Base-by-base conservation (phyloP, 2,888 invertebrate genomes). In the Hyposoter dolosus region DNA sequence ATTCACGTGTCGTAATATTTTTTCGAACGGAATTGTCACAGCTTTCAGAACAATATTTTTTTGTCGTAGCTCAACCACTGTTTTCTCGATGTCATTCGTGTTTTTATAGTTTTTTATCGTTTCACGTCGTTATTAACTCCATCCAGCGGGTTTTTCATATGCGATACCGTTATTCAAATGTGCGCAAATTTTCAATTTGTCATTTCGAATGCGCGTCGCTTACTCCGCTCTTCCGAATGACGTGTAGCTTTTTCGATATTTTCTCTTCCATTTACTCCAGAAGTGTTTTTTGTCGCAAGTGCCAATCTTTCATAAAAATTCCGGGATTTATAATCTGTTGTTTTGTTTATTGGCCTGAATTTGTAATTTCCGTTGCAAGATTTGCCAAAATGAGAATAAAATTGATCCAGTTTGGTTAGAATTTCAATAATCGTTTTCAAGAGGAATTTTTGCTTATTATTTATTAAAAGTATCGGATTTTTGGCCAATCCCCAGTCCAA, bases 1-100 rank as follows among this genome's bases (percentile, higher is more conserved):
- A 50, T 63, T 35, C 15, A 66, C 28, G 6, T n/a, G 28, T n/a
- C 69, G n/a, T 69, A 28, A n/a, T 77, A 63, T 35, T 23, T 15
- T 60, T 74, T 60, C 56, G 6, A 35, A 35, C 35, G 19, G 9
- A 40, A 43, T 35, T 60, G 40, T 17, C 12, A 3, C 19, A 56
- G n/a, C 19, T 40, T 40, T 40, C 15, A 0, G 35, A 40, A 9
- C 17, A 9, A 9, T 28, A 28, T 0, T 63, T 63, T 15, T 35
- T 69, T 69, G 28, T 15, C 23, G 17, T 12, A 1, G 1, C 10
- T 28, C 28, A 28, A 60, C 60, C 15, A 60, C 5, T 28, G 15
- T 28, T 60, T 15, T 60, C 6, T 28, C 28, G 0, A 28, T 28
- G 15, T 28, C 28, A 28, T 28, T 28, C 6, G 10, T 15, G 15